Base-by-base conservation (phyloP, 2,113 vertebrate genomes). In the Sylvicapra grimmia region DNA sequence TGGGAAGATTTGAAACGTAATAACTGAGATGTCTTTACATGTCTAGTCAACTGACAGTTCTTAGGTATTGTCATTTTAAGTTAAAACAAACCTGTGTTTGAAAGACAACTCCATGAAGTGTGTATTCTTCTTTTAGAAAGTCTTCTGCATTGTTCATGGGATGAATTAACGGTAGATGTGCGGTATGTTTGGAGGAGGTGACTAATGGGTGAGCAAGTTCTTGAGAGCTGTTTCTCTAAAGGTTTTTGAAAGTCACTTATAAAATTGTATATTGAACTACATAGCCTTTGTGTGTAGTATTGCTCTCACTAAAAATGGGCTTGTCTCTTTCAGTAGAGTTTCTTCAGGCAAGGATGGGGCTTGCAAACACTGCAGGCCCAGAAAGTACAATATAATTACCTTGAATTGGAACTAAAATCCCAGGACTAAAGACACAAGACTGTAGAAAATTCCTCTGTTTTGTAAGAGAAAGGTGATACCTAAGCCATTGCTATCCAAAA, bases 371-470 rank as follows among this genome's bases (percentile, higher is more conserved):
- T 27, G 1, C 77, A 21, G 79, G 40, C 53, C 86, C 36, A 68
- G 14, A 25, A 44, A 82, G 36, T 93, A 25, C 82, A 93, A 96
- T 94, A 33, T 82, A 90, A 97, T 94, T 97, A 44, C 31, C n/a
- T 86, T 89, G 86, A 95, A 19, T 59, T 87, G 79, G 36, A 94
- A 91, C 85, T 36, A 29, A 94, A 88, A 59, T 89, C 93, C 56
- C 23, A 58, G 63, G 14, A 54, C 14, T 40, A 80, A 77, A 89
- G 54, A 84, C 53, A 31, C 6, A 77, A 29, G 13, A n/a, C 51
- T 47, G 5, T 77, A 33, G 53, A 91, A 80, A 40, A 33, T 89
- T 94, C 44, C 16, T 91, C 16, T n/a, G 6, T 84, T 95, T 96
- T 65, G 33, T 92, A 54, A 93, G 86, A 72, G 82, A 59, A 79